phyloP scores from a whole-genome alignment of 2,888 invertebrate species.

The Drosophila pseudotalamancana region DNA sequence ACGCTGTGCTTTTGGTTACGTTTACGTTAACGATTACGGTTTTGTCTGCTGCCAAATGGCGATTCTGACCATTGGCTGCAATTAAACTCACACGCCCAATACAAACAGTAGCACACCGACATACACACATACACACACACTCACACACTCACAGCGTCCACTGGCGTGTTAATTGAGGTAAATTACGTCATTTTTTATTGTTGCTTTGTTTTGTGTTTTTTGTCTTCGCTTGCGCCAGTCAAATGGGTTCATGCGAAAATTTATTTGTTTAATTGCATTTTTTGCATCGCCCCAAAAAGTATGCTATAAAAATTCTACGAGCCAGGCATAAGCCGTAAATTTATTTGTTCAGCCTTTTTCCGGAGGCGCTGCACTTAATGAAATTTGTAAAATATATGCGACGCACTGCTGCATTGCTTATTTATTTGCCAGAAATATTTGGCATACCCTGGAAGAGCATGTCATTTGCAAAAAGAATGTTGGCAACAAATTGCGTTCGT shows the following conservation, averaged over 20 bases:
- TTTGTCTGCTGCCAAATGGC: conserved; percentile 62
- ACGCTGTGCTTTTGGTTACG: conserved; percentile 50
- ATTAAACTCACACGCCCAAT: conserved; percentile 61
- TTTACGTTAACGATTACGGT: conserved; percentile 52
- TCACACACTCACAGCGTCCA: conserved; percentile 32
- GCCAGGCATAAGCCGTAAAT: conserved; percentile 62
- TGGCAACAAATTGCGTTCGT: too few species aligned
- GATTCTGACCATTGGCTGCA: conserved; percentile 73
- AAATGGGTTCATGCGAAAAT: conserved; percentile 69
- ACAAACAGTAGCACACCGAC: conserved; percentile 12
- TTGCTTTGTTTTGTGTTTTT: conserved; percentile 1
- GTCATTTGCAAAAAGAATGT: too few species aligned
- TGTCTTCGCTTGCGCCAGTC: conserved; percentile 4
- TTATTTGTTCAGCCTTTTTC: conserved; percentile 39
- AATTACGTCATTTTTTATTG: conserved; percentile 70
- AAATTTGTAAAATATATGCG: conserved; percentile 52
- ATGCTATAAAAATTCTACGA: conserved; percentile 61
- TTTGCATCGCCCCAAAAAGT: conserved; percentile 35
- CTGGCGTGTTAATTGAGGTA: conserved; percentile 80
- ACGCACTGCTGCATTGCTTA: conserved; percentile 19
- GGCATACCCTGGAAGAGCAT: not conserved
- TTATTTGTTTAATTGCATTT: conserved; percentile 80
- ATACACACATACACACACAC: conserved; percentile 1
- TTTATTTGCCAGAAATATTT: conserved; percentile 11
- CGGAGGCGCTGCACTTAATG: conserved; percentile 42